phyloP scores from a whole-genome alignment of 2,888 invertebrate species.

The Sclerodermus sp. region DNA sequence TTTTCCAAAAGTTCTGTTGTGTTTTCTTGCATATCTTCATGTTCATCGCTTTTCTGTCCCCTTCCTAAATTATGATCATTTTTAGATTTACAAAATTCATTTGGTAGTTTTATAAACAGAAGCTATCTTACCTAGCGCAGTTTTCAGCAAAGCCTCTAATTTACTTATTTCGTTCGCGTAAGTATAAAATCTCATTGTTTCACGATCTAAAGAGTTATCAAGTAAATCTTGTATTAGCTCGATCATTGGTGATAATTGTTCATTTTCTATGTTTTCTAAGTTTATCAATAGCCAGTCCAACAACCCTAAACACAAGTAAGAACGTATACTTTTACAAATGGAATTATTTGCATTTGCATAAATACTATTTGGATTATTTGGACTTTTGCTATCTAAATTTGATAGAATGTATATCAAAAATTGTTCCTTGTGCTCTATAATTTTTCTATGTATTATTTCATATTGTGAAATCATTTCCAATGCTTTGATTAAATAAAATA shows the following conservation, averaged over 20 bases:
- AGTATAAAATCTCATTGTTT: slow-evolving; percentile 36
- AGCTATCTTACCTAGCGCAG: slow-evolving; percentile 26
- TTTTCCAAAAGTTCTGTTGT: slow-evolving; percentile 23
- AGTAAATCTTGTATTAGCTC: slow-evolving; percentile 33
- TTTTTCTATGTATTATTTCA: slow-evolving; percentile 28
- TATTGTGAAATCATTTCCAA: slow-evolving; percentile 35
- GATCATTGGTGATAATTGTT: slow-evolving; percentile 13
- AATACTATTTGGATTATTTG: slow-evolving; percentile 28
- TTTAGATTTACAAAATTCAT: slow-evolving; percentile 8
- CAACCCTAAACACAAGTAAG: slow-evolving; percentile 44
- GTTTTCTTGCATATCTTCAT: slow-evolving; percentile 16
- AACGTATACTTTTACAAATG: slow-evolving; percentile 40
- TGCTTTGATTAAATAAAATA: slow-evolving; percentile 37
- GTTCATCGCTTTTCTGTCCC: slow-evolving; percentile 6
- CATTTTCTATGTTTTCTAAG: slow-evolving; percentile 14
- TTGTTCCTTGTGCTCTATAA: slow-evolving; percentile 7
- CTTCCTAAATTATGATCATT: background rate
- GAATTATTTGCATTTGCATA: slow-evolving; percentile 27
- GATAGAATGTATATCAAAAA: slow-evolving; percentile 34
- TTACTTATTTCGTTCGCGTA: slow-evolving; percentile 35
- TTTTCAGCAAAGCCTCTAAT: slow-evolving; percentile 32
- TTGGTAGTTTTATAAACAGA: background rate
- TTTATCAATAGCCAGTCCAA: slow-evolving; percentile 35
- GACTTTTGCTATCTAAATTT: slow-evolving; percentile 30
- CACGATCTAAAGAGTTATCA: slow-evolving; percentile 33